phyloP scores from a whole-genome alignment of 2,888 invertebrate genomes.

The Machimus atricapillus region DNA sequence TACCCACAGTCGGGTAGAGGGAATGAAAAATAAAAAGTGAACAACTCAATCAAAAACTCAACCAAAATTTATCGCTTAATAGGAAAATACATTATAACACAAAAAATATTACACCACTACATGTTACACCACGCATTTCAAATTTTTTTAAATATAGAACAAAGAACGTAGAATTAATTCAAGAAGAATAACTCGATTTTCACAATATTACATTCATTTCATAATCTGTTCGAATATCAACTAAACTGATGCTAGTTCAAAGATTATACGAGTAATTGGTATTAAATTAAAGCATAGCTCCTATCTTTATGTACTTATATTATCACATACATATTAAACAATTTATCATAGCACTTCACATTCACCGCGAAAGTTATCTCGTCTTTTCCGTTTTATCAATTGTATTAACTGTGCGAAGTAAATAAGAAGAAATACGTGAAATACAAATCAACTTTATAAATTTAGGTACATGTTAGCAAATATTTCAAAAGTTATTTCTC shows the following conservation, averaged over 20 bases:
- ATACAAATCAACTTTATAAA: not conserved
- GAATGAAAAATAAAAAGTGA: too few relatives aligned
- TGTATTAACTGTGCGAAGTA: not conserved
- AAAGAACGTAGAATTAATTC: too few relatives aligned
- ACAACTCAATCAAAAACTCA: too few relatives aligned
- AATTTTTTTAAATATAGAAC: not conserved
- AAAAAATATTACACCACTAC: too few relatives aligned
- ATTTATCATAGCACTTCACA: not conserved
- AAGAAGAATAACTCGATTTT: not conserved
- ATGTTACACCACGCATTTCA: not conserved
- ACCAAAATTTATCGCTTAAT: too few relatives aligned
- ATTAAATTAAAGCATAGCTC: not conserved
- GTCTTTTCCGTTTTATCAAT: not conserved
- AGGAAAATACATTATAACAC: too few relatives aligned
- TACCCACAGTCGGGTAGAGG: too few relatives aligned
- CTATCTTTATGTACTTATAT: not conserved
- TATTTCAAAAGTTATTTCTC: too few relatives aligned
- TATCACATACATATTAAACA: not conserved
- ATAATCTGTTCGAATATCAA: not conserved
- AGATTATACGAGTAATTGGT: not conserved
- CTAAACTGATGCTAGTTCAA: not conserved
- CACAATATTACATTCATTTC: not conserved
- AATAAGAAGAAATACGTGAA: not conserved
- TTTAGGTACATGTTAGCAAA: too few relatives aligned
- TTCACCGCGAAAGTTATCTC: not conserved